Base-by-base conservation (phyloP, 2,113 vertebrate species). In the Corythoichthys haematopterus region DNA sequence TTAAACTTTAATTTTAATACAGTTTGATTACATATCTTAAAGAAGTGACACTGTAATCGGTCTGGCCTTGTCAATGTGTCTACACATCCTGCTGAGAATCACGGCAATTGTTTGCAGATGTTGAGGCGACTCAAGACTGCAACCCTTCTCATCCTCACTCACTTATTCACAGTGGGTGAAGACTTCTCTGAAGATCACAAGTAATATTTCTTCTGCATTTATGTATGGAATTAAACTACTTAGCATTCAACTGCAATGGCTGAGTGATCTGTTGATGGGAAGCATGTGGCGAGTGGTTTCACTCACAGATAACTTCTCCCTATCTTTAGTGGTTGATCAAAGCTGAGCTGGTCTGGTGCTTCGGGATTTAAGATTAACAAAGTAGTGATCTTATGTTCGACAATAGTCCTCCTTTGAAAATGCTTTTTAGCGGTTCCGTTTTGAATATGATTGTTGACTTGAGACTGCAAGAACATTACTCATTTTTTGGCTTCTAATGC, bases 81-180 rank as follows among this genome's bases (percentile, higher is more conserved):
- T 67, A 3, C 45, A 56, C 61, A 80, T 77, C 60, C 69, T 48
- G 56, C 75, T 59, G 71, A 76, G 60, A 80, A 80, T 35, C 69
- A 51, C 58, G 45, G 51, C 75, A 76, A 80, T 71, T 77, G 58
- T 84, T 77, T 64, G 56, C 83, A 80, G 77, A 74, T 84, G 80
- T 65, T 53, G 48, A 64, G 56, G 37, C 68, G 58, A 62, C 43
- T 46, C 36, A n/a, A 57, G 33, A 63, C 15, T 35, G 69, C 15
- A 46, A 71, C 69, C 28, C 56, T 72, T 51, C 55, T 56, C 63
- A 40, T 55, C 65, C 37, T 47, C 7, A 14, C n/a, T 35, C 52
- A 15, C 67, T 50, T 53, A 58, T 7, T 71, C 63, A 14, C 28
- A 65, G 52, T 47, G 16, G 51, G 65, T 28, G 20, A 46, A 60